Evolutionary conservation across 2,113 vertebrate species (phyloP).

Genomic region (Brachionichthys hirsutus): DNA sequence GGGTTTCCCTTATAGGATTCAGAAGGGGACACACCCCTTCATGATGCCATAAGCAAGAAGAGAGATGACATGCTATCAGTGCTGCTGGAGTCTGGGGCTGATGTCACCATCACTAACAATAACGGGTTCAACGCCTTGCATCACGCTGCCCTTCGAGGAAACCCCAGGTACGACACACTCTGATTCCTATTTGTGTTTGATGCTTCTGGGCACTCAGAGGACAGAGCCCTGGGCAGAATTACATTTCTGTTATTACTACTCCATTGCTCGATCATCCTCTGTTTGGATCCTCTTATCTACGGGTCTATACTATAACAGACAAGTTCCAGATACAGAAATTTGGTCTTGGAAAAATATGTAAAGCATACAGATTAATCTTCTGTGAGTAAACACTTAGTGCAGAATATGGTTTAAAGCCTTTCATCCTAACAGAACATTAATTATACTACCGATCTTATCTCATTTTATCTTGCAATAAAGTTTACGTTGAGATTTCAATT

Average conservation of each 20-base stretch:
- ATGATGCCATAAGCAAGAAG: conserved; percentile 98
- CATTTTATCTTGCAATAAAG: conserved; percentile 13
- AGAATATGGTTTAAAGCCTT: background rate
- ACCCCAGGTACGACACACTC: conserved; percentile 85
- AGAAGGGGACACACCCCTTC: conserved; percentile 95
- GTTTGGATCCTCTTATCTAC: conserved; percentile 18
- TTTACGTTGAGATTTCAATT: conserved; percentile 21
- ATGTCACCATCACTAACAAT: conserved; percentile 99
- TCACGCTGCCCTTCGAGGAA: conserved; percentile 94
- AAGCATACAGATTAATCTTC: background rate
- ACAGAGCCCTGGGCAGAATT: conserved; percentile 17
- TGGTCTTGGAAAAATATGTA: background rate
- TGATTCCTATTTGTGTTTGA: background rate
- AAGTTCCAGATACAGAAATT: conserved; percentile 4
- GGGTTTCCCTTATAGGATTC: conserved; percentile 83
- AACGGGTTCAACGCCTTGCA: conserved; percentile 98
- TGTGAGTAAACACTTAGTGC: background rate
- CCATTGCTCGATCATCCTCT: conserved; percentile 40
- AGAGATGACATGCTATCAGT: conserved; percentile 98
- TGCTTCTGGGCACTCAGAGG: conserved; percentile 13
- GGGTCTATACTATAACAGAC: conserved; percentile 19
- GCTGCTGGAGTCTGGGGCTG: conserved; percentile 92
- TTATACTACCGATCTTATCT: background rate
- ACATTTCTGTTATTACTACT: conserved; percentile 42
- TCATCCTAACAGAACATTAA: too few relatives aligned